Base-by-base conservation (phyloP, 2,797 vertebrate genomes). In the Alosa sapidissima region DNA sequence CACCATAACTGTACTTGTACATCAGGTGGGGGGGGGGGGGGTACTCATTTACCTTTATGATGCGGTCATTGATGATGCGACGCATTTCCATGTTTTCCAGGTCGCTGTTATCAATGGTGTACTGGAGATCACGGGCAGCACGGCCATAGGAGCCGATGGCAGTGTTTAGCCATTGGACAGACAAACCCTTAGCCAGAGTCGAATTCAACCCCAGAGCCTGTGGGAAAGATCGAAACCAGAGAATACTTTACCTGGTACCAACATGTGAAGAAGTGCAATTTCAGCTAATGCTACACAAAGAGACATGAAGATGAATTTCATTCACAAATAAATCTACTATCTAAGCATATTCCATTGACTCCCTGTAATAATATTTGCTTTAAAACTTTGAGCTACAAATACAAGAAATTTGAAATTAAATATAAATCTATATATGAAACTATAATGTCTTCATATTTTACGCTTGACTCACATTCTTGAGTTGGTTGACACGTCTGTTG, bases 11-110 rank as follows among this genome's bases (percentile, higher is more conserved):
- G 16, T n/a, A 21, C 21, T 60, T n/a, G 58, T 60, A 24, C 58
- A 24, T 21, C 9, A 16, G 7, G 28, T 51, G 24, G 3, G 49
- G 49, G 2, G 52, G 51, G 78, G 41, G 2, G n/a, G n/a, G n/a
- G n/a, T 55, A 19, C 19, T 48, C 51, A 16, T 47, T 86, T 90
- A 99, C 98, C 92, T 86, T 96, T 97, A 99, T 98, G 87, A 98
- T 92, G 72, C 96, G 96, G 90, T 98, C 94, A 81, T 99, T 99
- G 90, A 98, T 90, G 81, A 92, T 89, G 10, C 96, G 96, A 90
- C 96, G 96, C 82, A 95, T 89, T 28, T 95, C 91, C 11, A 9
- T 83, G 86, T 97, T 92, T 1, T 89, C 87, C 65, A 87, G 88
- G 87, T 98, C 95, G 0, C 95, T 96, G 36, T 94, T 94, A 0